A percentile compares a stretch with the other conserved stretches of the same genome.
Evolutionary conservation across 2,113 vertebrate genomes (phyloP).

Genomic region (Monopterus albus): DNA sequence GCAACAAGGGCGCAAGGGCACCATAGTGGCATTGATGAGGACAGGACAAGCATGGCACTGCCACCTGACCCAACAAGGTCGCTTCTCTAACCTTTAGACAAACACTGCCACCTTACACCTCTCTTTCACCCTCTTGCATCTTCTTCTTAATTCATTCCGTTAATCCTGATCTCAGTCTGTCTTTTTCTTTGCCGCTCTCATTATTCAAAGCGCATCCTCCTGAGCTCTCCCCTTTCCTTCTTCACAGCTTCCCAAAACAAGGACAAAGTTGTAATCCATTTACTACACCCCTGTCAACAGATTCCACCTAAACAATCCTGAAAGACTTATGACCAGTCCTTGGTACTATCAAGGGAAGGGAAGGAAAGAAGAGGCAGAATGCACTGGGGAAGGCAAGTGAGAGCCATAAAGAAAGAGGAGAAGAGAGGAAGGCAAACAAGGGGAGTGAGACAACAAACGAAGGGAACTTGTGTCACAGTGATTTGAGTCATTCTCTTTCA

Average conservation of each 20-base stretch:
- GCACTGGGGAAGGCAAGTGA: slow-evolving; percentile 44
- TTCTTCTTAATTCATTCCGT: slow-evolving; percentile 57
- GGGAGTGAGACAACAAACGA: slow-evolving; percentile 46
- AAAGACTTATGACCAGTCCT: slow-evolving; percentile 73
- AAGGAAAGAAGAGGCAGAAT: slow-evolving; percentile 50
- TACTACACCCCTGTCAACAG: slow-evolving; percentile 80
- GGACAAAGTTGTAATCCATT: slow-evolving; percentile 85
- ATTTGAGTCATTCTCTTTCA: slow-evolving; percentile 80
- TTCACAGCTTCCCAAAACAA: slow-evolving; percentile 73
- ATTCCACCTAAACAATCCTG: slow-evolving; percentile 79
- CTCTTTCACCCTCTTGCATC: slow-evolving; percentile 35
- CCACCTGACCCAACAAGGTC: too few relatives aligned
- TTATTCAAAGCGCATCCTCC: slow-evolving; percentile 71
- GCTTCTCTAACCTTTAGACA: too few relatives aligned
- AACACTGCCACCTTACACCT: slow-evolving; percentile 57
- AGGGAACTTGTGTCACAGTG: slow-evolving; percentile 74
- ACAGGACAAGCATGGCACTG: too few relatives aligned
- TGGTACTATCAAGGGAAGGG: slow-evolving; percentile 75
- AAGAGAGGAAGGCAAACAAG: slow-evolving; percentile 31
- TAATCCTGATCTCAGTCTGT: slow-evolving; percentile 57
- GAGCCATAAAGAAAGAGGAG: slow-evolving; percentile 38
- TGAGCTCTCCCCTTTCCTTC: slow-evolving; percentile 66
- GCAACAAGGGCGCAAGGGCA: too few relatives aligned
- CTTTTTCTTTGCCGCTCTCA: slow-evolving; percentile 49
- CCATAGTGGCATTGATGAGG: too few relatives aligned